These are phyloP conservation scores for Turnix velox DNA, from an alignment of 2,113 vertebrate genomes.

Conservation along the genomic window DNA sequence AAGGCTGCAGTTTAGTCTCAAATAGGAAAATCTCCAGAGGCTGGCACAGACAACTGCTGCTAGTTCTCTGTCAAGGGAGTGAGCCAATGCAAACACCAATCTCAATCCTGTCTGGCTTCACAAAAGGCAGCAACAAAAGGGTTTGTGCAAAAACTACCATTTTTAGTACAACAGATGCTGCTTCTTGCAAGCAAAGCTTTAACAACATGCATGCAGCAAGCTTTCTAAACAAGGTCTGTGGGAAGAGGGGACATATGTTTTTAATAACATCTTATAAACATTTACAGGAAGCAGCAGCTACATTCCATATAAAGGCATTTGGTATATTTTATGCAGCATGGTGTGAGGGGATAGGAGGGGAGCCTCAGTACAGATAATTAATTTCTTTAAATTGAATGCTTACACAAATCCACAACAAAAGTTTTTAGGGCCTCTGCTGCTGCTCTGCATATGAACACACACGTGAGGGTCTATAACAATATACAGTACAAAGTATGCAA, in stretches of 20 bases:
- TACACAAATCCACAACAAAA: conserved; percentile 7
- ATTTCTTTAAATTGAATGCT: conserved; percentile 14
- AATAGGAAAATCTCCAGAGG: background rate
- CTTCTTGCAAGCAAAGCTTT: conserved; percentile 31
- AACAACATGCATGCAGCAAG: conserved; percentile 8
- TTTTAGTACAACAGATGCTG: conserved; percentile 27
- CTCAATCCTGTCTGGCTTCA: background rate
- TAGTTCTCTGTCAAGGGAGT: background rate
- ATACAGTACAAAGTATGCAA: background rate
- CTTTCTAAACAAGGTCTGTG: conserved; percentile 39
- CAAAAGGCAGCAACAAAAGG: conserved; percentile 19
- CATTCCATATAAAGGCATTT: conserved; percentile 61
- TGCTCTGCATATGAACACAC: background rate
- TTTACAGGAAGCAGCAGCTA: conserved; percentile 54
- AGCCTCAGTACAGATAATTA: conserved; percentile 1
- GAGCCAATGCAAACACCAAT: background rate
- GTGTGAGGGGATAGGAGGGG: background rate
- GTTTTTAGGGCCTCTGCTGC: background rate
- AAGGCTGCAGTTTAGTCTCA: background rate
- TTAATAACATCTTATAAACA: conserved; percentile 63
- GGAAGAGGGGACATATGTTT: conserved; percentile 57
- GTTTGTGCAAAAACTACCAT: conserved; percentile 6
- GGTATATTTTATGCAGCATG: conserved; percentile 22
- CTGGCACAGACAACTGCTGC: background rate
- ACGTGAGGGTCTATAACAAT: background rate